Base-by-base conservation (phyloP, 2,888 invertebrate species). In the Hartigia nigra region DNA sequence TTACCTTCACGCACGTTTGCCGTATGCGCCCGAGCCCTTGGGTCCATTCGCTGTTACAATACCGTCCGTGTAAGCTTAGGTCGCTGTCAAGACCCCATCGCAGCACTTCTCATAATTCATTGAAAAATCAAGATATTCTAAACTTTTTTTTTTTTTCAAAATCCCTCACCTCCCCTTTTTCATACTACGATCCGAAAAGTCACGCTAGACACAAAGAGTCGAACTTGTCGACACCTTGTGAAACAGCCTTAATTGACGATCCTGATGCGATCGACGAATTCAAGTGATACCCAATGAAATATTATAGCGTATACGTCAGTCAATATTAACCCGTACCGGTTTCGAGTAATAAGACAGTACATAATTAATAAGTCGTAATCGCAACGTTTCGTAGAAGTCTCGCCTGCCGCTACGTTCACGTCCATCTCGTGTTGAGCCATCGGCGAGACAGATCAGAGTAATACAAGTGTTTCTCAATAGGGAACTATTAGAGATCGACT, bases 1-100 rank as follows among this genome's bases (percentile, higher is more conserved):
- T 87, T 87, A 87, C 87, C 81, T 84, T 83, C 83, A 78, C 80
- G 83, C 82, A 39, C 82, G 81, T 84, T 85, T 83, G 82, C 81
- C 78, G 78, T 79, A 74, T 78, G 79, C 79, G 31, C 9, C 31
- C 35, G 76, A 80, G 81, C 82, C 79, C 78, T 78, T 77, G 75
- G 77, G 74, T 36, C 5, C 75, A 31, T 23, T 72, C 72, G 31
- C 32, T 31, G 31, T 77, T 74, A 74, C 75, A 70, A 70, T 11
- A 75, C 39, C 82, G 78, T 79, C 78, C 78, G 72, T 75, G 78
- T 78, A 70, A 0, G 9, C 75, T 81, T 79, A 79, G 34, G 78
- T 74, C 78, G 79, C 75, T 69, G 70, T 75, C 36, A 5, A 23
- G 75, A 75, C 75, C 75, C 9, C 23, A 55, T 2, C 39, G 4